These are phyloP conservation scores for Anas platyrhynchos DNA, from an alignment of 2,113 vertebrate species.

Conservation along the genomic window DNA sequence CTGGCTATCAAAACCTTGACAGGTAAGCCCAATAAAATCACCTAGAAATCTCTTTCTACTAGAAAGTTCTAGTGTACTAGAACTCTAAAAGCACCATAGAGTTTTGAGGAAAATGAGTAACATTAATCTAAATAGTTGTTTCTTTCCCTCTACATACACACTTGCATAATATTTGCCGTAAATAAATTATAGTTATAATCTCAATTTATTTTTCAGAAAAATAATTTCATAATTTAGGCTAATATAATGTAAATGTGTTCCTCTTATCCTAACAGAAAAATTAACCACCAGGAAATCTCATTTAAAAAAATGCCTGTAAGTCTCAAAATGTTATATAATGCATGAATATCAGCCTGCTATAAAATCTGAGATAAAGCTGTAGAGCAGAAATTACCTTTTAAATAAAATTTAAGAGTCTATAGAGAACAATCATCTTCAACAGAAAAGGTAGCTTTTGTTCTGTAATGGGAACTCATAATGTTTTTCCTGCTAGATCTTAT, in stretches of 20 bases:
- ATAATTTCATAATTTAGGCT: neutral
- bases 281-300: neutral
- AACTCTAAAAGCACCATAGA: neutral
- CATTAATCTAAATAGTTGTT: neutral
- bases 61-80: neutral
- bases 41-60: neutral
- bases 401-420: slow-evolving; percentile 51
- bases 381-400: slow-evolving; percentile 42
- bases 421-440: slow-evolving; percentile 17
- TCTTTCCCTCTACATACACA: neutral
- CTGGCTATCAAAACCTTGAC: neutral
- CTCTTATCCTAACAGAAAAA: neutral
- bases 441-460: slow-evolving; percentile 44
- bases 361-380: slow-evolving; percentile 3
- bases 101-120: neutral
- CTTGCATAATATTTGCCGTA: neutral
- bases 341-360: neutral
- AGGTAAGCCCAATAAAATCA: neutral
- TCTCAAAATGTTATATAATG: neutral
- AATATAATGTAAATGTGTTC: neutral
- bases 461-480: slow-evolving; percentile 45
- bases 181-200: neutral
- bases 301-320: neutral
- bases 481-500: slow-evolving; percentile 60
- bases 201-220: neutral